Percentiles rank a stretch among this genome's conserved stretches.
Evolutionary conservation across 2,113 vertebrate genomes (phyloP).

Genomic region (Ursus arctos): DNA sequence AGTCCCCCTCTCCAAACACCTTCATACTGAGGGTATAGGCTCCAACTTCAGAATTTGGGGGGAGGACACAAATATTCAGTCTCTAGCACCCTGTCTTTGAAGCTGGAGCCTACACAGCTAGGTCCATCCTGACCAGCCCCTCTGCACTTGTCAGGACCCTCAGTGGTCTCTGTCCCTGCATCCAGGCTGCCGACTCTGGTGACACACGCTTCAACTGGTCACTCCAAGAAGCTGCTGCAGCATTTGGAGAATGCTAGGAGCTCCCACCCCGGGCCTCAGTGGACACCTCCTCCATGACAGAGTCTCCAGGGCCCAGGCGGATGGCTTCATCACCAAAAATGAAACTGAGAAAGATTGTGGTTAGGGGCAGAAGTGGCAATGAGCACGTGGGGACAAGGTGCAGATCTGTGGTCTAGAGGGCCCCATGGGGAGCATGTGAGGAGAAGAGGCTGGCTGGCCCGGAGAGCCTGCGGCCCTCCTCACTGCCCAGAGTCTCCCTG

Average conservation of each 20-base stretch:
- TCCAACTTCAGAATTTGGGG: neutral
- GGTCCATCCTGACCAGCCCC: neutral
- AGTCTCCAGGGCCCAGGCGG: neutral
- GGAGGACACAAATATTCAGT: neutral
- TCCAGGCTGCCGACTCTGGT: neutral
- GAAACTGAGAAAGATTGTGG: neutral
- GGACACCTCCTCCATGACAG: neutral
- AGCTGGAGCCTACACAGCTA: neutral
- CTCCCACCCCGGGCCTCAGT: neutral
- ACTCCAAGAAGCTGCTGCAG: neutral
- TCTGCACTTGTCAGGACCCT: neutral
- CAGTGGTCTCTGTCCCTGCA: neutral
- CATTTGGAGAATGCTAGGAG: neutral
- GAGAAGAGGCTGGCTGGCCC: neutral
- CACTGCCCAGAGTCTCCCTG: no score
- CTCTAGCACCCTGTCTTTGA: neutral
- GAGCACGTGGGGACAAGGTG: neutral
- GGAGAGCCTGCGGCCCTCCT: neutral
- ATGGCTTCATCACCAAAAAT: neutral
- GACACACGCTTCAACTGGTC: neutral
- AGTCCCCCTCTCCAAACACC: neutral
- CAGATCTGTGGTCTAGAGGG: no score
- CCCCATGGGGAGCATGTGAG: rapidly evolving
- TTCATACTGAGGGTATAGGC: neutral
- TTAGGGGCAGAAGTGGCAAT: neutral